Conservation (phyloP, 2,797 vertebrate species). For the Selene dorsalis region DNA sequence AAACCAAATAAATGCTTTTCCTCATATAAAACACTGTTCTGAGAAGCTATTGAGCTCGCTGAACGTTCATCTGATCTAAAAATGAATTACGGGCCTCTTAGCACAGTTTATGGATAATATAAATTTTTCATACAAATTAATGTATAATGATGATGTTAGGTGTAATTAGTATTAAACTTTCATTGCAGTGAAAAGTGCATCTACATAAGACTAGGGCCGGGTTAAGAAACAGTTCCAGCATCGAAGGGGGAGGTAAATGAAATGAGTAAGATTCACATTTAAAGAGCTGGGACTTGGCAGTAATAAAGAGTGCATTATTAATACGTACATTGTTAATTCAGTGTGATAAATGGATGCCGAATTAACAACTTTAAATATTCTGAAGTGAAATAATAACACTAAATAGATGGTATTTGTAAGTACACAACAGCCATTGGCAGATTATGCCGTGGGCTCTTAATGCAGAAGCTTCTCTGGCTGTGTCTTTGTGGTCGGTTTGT, state of each 20-base stretch:
- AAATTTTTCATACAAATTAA: conserved; percentile 67
- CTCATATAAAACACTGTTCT: conserved; percentile 19
- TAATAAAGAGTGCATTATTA: conserved; percentile 3
- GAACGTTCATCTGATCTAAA: conserved; percentile 31
- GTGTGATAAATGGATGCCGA: background rate
- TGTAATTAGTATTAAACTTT: conserved; percentile 72
- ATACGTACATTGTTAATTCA: background rate
- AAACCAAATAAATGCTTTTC: conserved; percentile 39
- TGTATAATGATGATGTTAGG: conserved; percentile 58
- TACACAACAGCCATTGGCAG: background rate
- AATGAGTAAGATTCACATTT: background rate
- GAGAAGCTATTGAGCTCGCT: conserved; percentile 33
- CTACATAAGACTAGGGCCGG: conserved; percentile 20
- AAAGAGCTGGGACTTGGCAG: background rate
- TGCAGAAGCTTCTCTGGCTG: too few relatives aligned
- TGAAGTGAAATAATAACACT: background rate
- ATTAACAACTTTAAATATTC: background rate
- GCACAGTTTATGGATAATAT: conserved; percentile 57
- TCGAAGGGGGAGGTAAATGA: background rate
- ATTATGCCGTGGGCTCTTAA: background rate
- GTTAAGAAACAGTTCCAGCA: background rate
- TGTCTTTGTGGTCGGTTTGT: background rate
- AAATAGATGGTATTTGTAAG: conserved; percentile 6
- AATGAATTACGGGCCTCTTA: conserved; percentile 49
- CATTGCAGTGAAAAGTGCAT: conserved; percentile 47